A percentile compares a stretch with the other conserved stretches of the same genome.
phyloP scores from a whole-genome alignment of 2,797 vertebrate species.

The Leucoraja ocellata region DNA sequence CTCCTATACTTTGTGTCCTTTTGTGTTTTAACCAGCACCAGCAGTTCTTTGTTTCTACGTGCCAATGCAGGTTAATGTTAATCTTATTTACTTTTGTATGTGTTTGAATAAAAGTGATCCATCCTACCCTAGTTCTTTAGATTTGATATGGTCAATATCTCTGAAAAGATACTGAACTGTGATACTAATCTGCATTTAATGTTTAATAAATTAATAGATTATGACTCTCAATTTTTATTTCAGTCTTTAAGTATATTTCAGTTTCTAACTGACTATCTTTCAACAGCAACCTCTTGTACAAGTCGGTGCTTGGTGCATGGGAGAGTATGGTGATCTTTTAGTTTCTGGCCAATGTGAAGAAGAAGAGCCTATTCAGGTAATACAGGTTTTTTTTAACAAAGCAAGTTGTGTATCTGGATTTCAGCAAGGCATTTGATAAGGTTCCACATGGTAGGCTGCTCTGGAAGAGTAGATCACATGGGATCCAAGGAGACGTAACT shows the following conservation, averaged over 20 bases:
- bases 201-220: neutral
- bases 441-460: no score
- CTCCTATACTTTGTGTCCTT: no score
- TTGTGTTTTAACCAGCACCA: no score
- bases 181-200: neutral
- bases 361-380: conserved; percentile 97
- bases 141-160: neutral
- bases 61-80: no score
- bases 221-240: neutral
- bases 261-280: conserved; percentile 40
- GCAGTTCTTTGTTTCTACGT: no score
- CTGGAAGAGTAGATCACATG: no score
- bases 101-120: neutral
- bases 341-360: conserved; percentile 96
- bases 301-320: conserved; percentile 97
- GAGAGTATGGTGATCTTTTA: conserved; percentile 94
- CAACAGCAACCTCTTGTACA: conserved; percentile 90
- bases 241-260: neutral
- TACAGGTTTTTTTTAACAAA: neutral
- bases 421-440: no score
- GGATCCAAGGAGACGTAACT: no score
- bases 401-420: neutral
- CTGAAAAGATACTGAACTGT: neutral
- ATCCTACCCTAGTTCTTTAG: neutral
- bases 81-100: neutral